Evolutionary conservation across 2,888 invertebrate species (phyloP), one percentile per base, ranked within the genome.

Genomic region (Dusona sp.): DNA sequence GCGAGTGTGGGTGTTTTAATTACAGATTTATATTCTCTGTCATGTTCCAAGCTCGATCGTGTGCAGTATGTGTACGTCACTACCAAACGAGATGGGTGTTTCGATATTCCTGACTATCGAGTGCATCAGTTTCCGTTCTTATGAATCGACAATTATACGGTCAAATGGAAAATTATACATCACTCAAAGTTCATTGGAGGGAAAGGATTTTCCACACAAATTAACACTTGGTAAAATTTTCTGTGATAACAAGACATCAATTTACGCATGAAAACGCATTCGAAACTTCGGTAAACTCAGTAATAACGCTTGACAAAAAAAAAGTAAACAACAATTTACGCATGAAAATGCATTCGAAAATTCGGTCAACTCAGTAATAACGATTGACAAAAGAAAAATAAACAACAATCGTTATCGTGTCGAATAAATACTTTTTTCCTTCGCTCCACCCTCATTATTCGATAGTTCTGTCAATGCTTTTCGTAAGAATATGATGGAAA

Each of bases 11-110:
- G 57, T 29, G 6, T 4, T 25, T 29, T 25, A 3, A 13, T 13
- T 61, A 25, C 13, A 38, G 42, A 57, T 74, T 38, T 64, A 72
- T 78, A 67, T 74, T 22, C n/a, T 29, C 54, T 7, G 68, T 54
- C 29, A 79, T 25, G 48, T 72, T 72, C 25, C 22, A 29, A 61
- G 7, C 36, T 70, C 42, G 72, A 72, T 29, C 67, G 85, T 87
- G 85, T 82, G 85, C 74, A 85, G 83, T 85, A 11, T 16, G 22
- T 36, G 25, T 83, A 77, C 86, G 85, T 86, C 88, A 85, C 57
- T 48, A 83, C 64, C 83, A 67, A 51, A 80, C 83, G 80, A 79
- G 67, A 61, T 73, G 61, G 64, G 75, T 80, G 42, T 67, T 72
- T 79, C 84, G 84, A 87, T 87, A 88, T 85, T 84, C 64, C 78